A percentile compares a stretch with the other conserved stretches of the same genome.
Evolutionary conservation across 2,113 vertebrate species (phyloP).

Genomic region (Clarias magur): DNA sequence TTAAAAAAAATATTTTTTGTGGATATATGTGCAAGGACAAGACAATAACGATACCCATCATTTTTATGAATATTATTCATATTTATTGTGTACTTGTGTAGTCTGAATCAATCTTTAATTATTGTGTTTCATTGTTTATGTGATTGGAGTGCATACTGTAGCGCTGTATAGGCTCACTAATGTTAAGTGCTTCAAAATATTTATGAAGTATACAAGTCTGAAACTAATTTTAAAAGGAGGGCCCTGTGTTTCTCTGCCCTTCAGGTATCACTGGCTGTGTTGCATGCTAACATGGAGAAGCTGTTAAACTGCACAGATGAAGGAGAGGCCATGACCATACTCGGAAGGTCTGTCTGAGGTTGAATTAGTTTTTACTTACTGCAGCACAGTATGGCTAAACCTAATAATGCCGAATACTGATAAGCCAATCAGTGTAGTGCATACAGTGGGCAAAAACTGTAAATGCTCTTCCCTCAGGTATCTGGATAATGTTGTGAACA

Average conservation of each 20-base stretch:
- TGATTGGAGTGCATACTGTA: background rate
- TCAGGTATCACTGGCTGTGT: constrained; percentile 86
- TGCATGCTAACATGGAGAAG: constrained; percentile 91
- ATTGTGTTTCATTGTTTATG: background rate
- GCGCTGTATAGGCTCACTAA: background rate
- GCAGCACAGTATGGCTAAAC: too few species aligned
- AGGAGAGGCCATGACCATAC: constrained; percentile 96
- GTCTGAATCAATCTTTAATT: background rate
- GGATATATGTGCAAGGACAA: too few species aligned
- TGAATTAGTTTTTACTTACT: background rate
- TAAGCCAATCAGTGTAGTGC: background rate
- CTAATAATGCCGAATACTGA: background rate
- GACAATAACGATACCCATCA: too few species aligned
- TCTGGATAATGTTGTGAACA: constrained; percentile 93
- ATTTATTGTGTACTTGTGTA: too few species aligned
- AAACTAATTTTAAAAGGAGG: background rate
- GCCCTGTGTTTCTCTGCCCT: background rate
- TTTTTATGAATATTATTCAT: too few species aligned
- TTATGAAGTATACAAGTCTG: background rate
- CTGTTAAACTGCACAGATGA: constrained; percentile 87
- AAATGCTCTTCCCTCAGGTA: constrained; percentile 72
- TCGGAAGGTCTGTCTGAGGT: constrained; percentile 82
- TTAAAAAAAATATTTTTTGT: too few species aligned
- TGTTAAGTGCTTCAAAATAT: background rate
- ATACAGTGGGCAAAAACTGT: background rate